Percentiles rank a stretch among this genome's conserved stretches.
These are phyloP conservation scores for Pseudoatta argentina DNA, from an alignment of 1,140 invertebrate species.

Conservation along the genomic window DNA sequence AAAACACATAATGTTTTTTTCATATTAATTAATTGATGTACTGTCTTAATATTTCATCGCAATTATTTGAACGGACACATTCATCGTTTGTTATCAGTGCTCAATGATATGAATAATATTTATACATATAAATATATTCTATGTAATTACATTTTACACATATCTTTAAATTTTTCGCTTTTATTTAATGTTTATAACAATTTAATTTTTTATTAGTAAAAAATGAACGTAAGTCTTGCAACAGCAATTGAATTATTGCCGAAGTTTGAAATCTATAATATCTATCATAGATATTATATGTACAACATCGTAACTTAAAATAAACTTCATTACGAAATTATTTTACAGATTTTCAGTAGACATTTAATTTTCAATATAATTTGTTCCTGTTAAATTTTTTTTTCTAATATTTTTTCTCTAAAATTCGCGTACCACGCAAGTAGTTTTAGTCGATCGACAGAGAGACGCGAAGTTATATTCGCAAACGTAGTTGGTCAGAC, in stretches of 20 bases:
- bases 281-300: too few species aligned
- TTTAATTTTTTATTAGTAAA: background rate
- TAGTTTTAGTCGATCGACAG: background rate
- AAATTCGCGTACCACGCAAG: background rate
- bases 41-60: background rate
- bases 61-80: background rate
- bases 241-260: background rate
- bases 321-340: background rate
- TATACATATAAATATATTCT: background rate
- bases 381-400: background rate
- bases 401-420: background rate
- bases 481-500: background rate
- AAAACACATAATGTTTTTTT: background rate
- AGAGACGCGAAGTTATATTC: slow-evolving; percentile 10
- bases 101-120: background rate
- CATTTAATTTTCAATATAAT: background rate
- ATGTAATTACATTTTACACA: background rate
- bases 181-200: background rate
- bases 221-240: background rate
- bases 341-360: background rate
- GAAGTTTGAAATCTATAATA: background rate
- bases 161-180: background rate
- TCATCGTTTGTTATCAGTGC: background rate
- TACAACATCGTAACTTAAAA: background rate
- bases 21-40: background rate